phyloP scores from a whole-genome alignment of 2,888 invertebrate species.

The Drosophila colorata region DNA sequence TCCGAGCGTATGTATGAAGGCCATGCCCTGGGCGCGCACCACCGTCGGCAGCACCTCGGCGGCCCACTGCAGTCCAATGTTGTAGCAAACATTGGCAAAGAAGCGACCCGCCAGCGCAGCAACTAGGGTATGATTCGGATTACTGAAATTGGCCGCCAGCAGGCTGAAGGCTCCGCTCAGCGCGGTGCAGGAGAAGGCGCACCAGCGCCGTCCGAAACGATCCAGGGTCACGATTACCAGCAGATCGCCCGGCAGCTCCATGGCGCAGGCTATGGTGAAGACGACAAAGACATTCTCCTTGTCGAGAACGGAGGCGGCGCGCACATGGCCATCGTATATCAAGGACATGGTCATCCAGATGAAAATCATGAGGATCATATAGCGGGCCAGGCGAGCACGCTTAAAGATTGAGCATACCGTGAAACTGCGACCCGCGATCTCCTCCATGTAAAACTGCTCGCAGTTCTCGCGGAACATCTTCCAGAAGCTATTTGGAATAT shows the following conservation, averaged over 20 bases:
- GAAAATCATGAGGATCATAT: conserved; percentile 90
- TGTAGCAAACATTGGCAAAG: conserved; percentile 95
- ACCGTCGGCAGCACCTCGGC: conserved; percentile 95
- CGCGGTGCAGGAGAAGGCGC: conserved; percentile 92
- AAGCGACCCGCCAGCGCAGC: conserved; percentile 93
- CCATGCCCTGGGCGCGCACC: conserved; percentile 94
- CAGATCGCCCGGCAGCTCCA: conserved; percentile 94
- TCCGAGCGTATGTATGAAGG: conserved; percentile 94
- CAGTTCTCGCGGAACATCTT: conserved; percentile 89
- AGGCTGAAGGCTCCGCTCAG: conserved; percentile 93
- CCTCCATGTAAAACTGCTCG: conserved; percentile 89
- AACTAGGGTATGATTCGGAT: conserved; percentile 89
- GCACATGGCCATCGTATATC: conserved; percentile 94
- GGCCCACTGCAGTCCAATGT: conserved; percentile 95
- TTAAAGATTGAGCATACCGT: conserved; percentile 92
- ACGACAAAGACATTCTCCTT: conserved; percentile 92
- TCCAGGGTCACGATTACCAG: conserved; percentile 90
- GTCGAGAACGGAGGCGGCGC: conserved; percentile 93
- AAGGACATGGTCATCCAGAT: conserved; percentile 95
- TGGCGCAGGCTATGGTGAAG: conserved; percentile 93
- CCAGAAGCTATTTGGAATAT: conserved; percentile 90
- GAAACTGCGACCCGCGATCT: conserved; percentile 89
- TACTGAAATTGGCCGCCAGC: conserved; percentile 89
- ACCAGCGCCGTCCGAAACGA: conserved; percentile 93
- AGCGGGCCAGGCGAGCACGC: conserved; percentile 90